Base-by-base conservation (phyloP, 1,140 invertebrate genomes). In the Bombyx mandarina region DNA sequence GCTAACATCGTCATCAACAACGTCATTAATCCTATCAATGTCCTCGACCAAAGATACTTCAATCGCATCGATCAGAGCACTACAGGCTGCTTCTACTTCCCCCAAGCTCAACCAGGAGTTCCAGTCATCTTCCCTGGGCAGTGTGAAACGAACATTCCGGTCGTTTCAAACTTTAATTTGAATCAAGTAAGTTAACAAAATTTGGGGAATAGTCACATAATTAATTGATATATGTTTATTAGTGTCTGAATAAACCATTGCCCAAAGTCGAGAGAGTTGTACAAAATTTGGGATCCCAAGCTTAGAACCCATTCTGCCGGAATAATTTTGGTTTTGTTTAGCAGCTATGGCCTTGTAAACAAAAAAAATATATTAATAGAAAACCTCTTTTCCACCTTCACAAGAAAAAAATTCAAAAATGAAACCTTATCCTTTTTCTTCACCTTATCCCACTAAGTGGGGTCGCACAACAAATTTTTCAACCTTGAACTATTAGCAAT, bases 71-170 rank as follows among this genome's bases (percentile, higher is more conserved):
- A 79, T 46, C 80, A 83, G 45, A 71, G 49, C 18, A 58, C 57
- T 18, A 57, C 64, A 4, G 79, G 74, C 7, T 85, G 80, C 57
- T 85, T 85, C 71, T 82, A 77, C 62, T 79, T 60, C 58, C 80
- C 82, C 3, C 73, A 82, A n/a, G 71, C 78, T 2, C 45, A 66
- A 44, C 56, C 61, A 7, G 75, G 73, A 4, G 54, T 61, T 2
- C 73, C 74, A 6, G 80, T 86, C 0, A 55, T 70, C 4, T 81
- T 82, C 60, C 75, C 79, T 5, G 82, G 82, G 60, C 69, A 74
- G 56, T 86, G 82, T 55, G 69, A 80, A 52, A 43, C 60, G 1
- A 66, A n/a, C 35, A 75, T 81, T 47, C 50, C 62, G 50, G 73
- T 67, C 7, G 55, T 71, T 7, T 6, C 62, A 1, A 74, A 79